These are phyloP conservation scores for Nyctibius bracteatus DNA, from an alignment of 2,113 vertebrate genomes.

Conservation along the genomic window DNA sequence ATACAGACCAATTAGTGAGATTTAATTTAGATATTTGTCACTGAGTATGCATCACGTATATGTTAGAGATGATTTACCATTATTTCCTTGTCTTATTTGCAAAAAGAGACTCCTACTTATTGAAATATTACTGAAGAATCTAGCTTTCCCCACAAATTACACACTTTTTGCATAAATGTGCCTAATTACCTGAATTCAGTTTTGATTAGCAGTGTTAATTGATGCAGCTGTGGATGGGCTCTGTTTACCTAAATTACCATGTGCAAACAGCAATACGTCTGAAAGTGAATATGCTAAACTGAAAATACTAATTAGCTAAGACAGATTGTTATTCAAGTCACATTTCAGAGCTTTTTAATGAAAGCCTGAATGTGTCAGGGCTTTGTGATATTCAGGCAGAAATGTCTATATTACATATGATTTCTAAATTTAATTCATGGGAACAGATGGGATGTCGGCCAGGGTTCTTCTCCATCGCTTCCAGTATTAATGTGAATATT, in stretches of 20 bases:
- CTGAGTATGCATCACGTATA: slow-evolving; percentile 44
- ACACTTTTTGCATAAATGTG: slow-evolving; percentile 85
- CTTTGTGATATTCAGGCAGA: slow-evolving; percentile 80
- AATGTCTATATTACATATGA: slow-evolving; percentile 83
- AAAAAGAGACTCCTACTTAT: slow-evolving; percentile 72
- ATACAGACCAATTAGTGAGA: slow-evolving; percentile 73
- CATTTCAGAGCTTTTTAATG: slow-evolving; percentile 80
- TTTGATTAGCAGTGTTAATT: slow-evolving; percentile 90
- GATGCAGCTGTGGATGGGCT: slow-evolving; percentile 85
- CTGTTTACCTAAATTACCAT: slow-evolving; percentile 88
- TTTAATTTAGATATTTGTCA: slow-evolving; percentile 74
- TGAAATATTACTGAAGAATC: slow-evolving; percentile 79
- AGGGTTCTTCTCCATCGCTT: slow-evolving; percentile 63
- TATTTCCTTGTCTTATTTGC: slow-evolving; percentile 69
- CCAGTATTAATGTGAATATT: slow-evolving; percentile 72
- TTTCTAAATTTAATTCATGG: slow-evolving; percentile 81
- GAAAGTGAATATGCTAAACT: slow-evolving; percentile 83
- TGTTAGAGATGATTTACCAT: slow-evolving; percentile 62
- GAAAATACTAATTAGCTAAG: slow-evolving; percentile 87
- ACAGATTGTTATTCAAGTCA: slow-evolving; percentile 86
- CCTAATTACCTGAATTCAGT: slow-evolving; percentile 89
- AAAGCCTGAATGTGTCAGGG: slow-evolving; percentile 79
- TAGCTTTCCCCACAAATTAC: slow-evolving; percentile 77
- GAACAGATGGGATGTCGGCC: slow-evolving; percentile 78
- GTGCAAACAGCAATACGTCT: slow-evolving; percentile 85